Evolutionary conservation across 2,113 vertebrate genomes (phyloP).

Genomic region (Hydrolagus affinis): DNA sequence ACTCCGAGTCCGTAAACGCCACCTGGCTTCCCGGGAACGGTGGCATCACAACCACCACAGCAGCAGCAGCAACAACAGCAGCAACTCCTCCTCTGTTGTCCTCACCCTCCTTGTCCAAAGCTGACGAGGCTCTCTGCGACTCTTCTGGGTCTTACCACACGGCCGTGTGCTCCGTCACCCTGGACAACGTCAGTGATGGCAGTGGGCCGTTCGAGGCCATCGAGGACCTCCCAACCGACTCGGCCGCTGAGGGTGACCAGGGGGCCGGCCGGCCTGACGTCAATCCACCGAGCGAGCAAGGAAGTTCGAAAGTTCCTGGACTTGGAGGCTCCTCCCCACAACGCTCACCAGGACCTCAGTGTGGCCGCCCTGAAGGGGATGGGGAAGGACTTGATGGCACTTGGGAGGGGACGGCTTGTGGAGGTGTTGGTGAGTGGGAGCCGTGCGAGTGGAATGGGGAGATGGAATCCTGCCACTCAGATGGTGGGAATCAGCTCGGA

Average conservation of each 20-base stretch:
- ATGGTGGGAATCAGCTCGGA: not conserved
- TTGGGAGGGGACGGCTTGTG: not conserved
- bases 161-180: conserved; percentile 57
- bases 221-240: conserved; percentile 31
- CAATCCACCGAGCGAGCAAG: not conserved
- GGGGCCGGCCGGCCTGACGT: too few species aligned
- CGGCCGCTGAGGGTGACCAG: not conserved
- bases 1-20: not conserved
- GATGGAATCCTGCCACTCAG: not conserved
- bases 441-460: not conserved
- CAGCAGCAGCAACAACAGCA: not conserved
- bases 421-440: not conserved
- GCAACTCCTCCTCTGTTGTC: too few species aligned
- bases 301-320: not conserved
- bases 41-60: not conserved
- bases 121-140: conserved; percentile 48
- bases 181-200: conserved; percentile 57
- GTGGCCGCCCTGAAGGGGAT: not conserved
- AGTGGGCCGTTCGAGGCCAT: conserved; percentile 62
- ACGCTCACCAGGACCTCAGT: not conserved
- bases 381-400: not conserved
- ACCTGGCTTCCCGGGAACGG: not conserved
- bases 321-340: not conserved
- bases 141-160: conserved; percentile 79
- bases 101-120: conserved; percentile 34